Conservation (phyloP, 2,113 vertebrate species). For the Sitta europaea region DNA sequence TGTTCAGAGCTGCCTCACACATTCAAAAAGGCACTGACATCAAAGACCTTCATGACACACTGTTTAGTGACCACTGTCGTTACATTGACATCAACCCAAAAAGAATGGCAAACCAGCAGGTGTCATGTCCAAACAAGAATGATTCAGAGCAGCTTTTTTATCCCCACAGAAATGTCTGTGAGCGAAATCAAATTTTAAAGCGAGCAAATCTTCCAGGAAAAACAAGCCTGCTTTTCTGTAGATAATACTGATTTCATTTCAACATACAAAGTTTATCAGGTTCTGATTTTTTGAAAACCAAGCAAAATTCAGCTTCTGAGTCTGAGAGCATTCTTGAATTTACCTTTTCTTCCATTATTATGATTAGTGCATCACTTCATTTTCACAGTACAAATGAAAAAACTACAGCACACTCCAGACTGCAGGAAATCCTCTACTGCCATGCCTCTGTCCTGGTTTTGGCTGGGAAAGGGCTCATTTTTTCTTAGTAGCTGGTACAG, state of each 20-base stretch:
- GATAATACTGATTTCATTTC: neutral
- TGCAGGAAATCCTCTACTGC: neutral
- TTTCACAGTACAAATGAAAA: neutral
- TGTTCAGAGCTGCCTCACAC: neutral
- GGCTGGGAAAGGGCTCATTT: too few relatives aligned
- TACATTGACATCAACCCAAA: neutral
- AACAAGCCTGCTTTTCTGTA: neutral
- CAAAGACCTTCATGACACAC: neutral
- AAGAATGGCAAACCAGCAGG: neutral
- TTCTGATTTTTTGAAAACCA: neutral
- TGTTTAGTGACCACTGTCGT: neutral
- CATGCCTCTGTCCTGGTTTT: neutral
- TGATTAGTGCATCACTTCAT: neutral
- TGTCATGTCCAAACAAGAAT: neutral
- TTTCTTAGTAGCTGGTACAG: neutral
- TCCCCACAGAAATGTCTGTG: neutral
- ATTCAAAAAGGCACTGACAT: neutral
- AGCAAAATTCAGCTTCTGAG: neutral
- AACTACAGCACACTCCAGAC: neutral
- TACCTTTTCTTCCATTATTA: neutral
- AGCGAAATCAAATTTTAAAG: neutral
- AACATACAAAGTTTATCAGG: neutral
- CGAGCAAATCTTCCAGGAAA: neutral
- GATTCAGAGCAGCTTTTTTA: neutral
- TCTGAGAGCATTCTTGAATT: neutral